Evolutionary conservation across 2,888 invertebrate species (phyloP).

Genomic region (Eupithecia subfuscata): DNA sequence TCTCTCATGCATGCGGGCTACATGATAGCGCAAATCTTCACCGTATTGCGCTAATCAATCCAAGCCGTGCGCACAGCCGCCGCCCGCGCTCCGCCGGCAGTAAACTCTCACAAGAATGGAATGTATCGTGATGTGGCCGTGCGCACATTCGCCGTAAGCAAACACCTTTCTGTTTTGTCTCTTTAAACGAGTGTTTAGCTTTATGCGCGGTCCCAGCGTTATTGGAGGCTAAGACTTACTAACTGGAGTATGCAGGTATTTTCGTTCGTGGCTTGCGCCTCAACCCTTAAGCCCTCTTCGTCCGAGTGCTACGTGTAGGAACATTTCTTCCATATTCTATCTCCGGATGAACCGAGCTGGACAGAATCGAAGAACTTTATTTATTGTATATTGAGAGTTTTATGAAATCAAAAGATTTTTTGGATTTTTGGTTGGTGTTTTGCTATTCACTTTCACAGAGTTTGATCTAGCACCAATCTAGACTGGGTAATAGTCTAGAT

Average conservation of each 20-base stretch:
- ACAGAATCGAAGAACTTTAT: slow-evolving; percentile 10
- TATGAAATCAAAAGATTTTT: slow-evolving; percentile 12
- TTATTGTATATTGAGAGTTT: slow-evolving; percentile 1
- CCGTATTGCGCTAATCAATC: too few relatives aligned
- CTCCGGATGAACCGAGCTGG: slow-evolving; percentile 9
- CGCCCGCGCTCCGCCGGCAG: too few relatives aligned
- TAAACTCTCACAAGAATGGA: too few relatives aligned
- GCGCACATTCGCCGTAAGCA: neutral
- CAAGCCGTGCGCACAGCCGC: too few relatives aligned
- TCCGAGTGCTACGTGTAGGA: slow-evolving; percentile 12
- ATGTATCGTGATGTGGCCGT: neutral
- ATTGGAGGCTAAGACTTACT: too few relatives aligned
- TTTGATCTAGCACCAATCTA: neutral
- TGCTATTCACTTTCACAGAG: neutral
- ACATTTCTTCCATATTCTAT: slow-evolving; percentile 30
- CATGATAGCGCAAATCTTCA: too few relatives aligned
- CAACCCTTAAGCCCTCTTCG: neutral
- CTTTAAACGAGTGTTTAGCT: neutral
- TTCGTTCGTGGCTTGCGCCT: slow-evolving; percentile 9
- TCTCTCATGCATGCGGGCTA: too few relatives aligned
- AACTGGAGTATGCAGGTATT: too few relatives aligned
- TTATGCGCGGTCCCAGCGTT: neutral
- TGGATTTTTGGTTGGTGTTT: neutral
- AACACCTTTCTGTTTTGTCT: neutral
- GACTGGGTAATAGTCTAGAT: too few relatives aligned